These are phyloP conservation scores for Venturia canescens DNA, from an alignment of 1,140 invertebrate species.

Conservation along the genomic window DNA sequence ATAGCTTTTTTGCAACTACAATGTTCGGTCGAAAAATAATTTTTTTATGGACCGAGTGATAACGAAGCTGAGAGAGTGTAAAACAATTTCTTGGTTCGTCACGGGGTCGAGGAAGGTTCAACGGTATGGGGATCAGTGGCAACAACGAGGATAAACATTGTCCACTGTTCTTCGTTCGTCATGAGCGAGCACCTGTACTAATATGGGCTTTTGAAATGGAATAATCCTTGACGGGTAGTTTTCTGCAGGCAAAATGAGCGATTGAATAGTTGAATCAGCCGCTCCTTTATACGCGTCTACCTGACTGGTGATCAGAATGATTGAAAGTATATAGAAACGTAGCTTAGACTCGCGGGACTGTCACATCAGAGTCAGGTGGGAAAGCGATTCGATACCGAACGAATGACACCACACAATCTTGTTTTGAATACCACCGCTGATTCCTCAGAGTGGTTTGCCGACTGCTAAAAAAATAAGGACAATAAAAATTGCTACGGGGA, in stretches of 20 bases:
- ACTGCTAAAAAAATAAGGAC: neutral
- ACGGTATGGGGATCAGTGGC: neutral
- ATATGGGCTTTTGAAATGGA: neutral
- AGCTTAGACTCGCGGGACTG: neutral
- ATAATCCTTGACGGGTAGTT: neutral
- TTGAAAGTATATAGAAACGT: slow-evolving; percentile 28
- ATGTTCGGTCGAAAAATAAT: too few species aligned
- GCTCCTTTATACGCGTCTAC: slow-evolving; percentile 8
- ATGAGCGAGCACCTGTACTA: neutral
- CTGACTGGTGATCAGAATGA: slow-evolving; percentile 36
- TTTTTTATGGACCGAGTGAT: too few species aligned
- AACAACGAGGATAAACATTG: neutral
- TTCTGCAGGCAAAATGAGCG: slow-evolving; percentile 12
- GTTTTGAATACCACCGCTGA: slow-evolving; percentile 17
- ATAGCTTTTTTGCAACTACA: too few species aligned
- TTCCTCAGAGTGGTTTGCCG: slow-evolving; percentile 2
- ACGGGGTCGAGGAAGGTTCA: neutral
- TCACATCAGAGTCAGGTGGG: slow-evolving; percentile 21
- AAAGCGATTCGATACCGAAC: slow-evolving; percentile 11
- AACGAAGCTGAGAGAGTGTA: too few species aligned
- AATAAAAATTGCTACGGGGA: neutral
- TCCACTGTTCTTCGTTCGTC: slow-evolving; percentile 9
- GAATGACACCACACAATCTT: slow-evolving; percentile 36
- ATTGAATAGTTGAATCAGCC: slow-evolving; percentile 35
- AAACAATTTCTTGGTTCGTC: neutral